Base-by-base conservation (phyloP, 2,797 vertebrate species). In the Ispidina picta region DNA sequence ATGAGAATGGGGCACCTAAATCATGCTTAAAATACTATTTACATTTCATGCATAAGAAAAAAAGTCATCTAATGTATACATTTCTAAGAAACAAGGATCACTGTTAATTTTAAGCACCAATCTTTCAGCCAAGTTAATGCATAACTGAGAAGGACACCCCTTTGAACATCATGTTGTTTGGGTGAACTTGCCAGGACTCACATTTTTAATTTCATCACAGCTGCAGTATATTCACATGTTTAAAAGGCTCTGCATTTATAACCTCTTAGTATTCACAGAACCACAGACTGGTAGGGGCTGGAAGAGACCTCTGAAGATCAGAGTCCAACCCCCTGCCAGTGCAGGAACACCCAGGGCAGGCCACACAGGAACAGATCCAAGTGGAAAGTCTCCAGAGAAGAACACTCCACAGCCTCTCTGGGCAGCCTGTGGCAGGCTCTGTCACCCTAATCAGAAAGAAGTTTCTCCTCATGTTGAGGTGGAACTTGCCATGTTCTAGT, bases 181-280 rank as follows among this genome's bases (percentile, higher is more conserved):
- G 43, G 33, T 62, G 25, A 74, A 66, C 51, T 84, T 89, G 64
- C 73, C 77, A 82, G 64, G 25, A 92, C 75, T 59, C 73, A 62
- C 6, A 19, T 44, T 79, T 87, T 89, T 82, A 80, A 86, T 91
- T 94, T 87, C 91, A 88, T 63, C 46, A 68, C 10, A 80, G 66
- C 69, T 73, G 79, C 69, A 76, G 49, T 52, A 28, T 79, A 80
- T 55, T 80, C 72, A 77, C 12, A 35, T 35, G 26, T 83, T 76
- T 91, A 82, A 92, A 93, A 87, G 43, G 33, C 56, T 88, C 77
- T 84, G 65, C 49, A 73, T 46, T 60, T 28, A 11, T 71, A 62
- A 84, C 52, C 66, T 74, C 54, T 72, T 90, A 77, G 80, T 71
- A 56, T 2, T 49, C 48, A 49, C 13, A 26, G 25, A 49, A 49